Evolutionary conservation across 2,888 invertebrate genomes (phyloP).

Genomic region (Tipula lateralis): DNA sequence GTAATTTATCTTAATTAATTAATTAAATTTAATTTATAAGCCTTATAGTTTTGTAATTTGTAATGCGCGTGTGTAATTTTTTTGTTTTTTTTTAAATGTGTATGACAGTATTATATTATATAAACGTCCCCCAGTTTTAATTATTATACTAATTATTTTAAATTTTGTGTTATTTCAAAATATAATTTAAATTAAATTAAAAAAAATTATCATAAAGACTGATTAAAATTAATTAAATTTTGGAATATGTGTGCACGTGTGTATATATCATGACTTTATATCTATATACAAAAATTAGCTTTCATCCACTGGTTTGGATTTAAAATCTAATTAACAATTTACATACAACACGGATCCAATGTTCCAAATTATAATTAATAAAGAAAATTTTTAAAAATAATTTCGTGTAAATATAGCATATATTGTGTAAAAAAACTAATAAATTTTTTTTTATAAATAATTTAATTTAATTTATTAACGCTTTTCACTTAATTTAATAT

Average conservation of each 20-base stretch:
- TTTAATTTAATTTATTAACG: conserved; percentile 24
- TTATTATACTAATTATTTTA: background rate
- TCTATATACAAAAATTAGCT: background rate
- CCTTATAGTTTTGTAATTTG: background rate
- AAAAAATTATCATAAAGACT: conserved; percentile 1
- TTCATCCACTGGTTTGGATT: conserved; percentile 19
- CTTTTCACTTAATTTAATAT: conserved; percentile 24
- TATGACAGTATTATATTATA: conserved; percentile 19
- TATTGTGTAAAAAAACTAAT: background rate
- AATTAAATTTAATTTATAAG: conserved; percentile 1
- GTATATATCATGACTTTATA: background rate
- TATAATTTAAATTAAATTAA: background rate
- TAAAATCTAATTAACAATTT: background rate
- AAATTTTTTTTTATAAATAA: background rate
- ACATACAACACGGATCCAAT: background rate
- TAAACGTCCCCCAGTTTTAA: conserved; percentile 24
- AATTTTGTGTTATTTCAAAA: conserved; percentile 19
- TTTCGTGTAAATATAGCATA: background rate
- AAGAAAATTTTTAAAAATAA: background rate
- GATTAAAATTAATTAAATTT: background rate
- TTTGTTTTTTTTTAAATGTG: background rate
- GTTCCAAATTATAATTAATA: background rate
- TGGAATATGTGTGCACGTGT: background rate
- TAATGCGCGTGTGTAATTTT: background rate
- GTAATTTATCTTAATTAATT: conserved; percentile 24